These are phyloP conservation scores for Ammodytes dubius DNA, from an alignment of 2,113 vertebrate species.

Conservation along the genomic window DNA sequence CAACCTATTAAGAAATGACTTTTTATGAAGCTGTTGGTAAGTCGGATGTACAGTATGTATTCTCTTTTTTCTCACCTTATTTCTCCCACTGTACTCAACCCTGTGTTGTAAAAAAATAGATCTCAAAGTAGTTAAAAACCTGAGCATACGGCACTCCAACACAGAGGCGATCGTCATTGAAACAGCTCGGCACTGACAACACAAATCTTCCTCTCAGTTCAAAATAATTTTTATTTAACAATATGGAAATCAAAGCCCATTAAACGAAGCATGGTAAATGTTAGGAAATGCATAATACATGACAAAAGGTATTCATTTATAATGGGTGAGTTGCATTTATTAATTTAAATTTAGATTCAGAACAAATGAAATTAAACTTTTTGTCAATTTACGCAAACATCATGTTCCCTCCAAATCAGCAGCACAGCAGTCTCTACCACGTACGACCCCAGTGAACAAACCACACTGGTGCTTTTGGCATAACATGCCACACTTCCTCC, in stretches of 20 bases:
- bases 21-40: not conserved
- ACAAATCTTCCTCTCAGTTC: constrained; percentile 9
- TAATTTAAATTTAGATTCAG: not conserved
- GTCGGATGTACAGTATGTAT: not conserved
- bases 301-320: not conserved
- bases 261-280: constrained; percentile 20
- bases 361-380: constrained; percentile 5
- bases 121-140: not conserved
- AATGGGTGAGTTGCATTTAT: not conserved
- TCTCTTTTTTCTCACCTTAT: not conserved
- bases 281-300: constrained; percentile 22
- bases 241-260: constrained; percentile 44
- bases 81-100: not conserved
- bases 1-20: not conserved
- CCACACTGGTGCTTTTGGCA: constrained; percentile 3
- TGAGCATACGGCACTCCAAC: not conserved
- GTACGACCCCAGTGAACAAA: not conserved
- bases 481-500: constrained; percentile 26
- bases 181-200: not conserved
- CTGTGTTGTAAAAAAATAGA: not conserved
- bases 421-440: not conserved
- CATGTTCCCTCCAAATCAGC: not conserved
- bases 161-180: not conserved
- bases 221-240: constrained; percentile 56
- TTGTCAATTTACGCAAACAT: not conserved